Percentiles rank a stretch among this genome's conserved stretches.
Conservation (phyloP, 1,140 invertebrate species). For the Bradysia coprophila region DNA sequence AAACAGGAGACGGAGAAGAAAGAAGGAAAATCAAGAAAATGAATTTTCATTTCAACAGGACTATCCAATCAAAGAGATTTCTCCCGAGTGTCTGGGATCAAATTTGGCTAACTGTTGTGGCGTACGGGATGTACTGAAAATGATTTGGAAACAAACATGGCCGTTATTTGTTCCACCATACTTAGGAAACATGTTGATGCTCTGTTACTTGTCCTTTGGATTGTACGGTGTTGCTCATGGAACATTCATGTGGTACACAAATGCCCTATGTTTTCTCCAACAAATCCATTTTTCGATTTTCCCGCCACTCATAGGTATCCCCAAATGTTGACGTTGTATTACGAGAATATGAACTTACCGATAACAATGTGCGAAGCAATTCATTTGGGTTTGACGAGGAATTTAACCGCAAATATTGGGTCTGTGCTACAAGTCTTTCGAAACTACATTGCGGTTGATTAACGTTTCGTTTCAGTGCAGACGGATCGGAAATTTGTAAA, state of each 20-base stretch:
- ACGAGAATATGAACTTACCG: conserved; percentile 1
- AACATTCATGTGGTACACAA: conserved; percentile 25
- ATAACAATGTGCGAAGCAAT: conserved; percentile 10
- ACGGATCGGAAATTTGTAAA: too few relatives aligned
- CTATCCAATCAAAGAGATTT: conserved; percentile 12
- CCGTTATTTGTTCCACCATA: conserved; percentile 29
- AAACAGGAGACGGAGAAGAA: too few relatives aligned
- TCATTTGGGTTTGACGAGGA: conserved; percentile 5
- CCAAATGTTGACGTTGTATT: conserved; percentile 15
- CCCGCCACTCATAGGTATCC: conserved; percentile 9
- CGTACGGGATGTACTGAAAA: conserved; percentile 12
- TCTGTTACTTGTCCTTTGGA: conserved; percentile 32
- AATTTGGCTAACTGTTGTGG: conserved; percentile 12
- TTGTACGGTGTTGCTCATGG: conserved; percentile 23
- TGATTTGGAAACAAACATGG: conserved; percentile 26
- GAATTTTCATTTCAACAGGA: conserved; percentile 1
- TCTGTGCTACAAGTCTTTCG: too few relatives aligned
- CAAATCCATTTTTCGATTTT: too few relatives aligned
- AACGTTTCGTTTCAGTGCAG: too few relatives aligned
- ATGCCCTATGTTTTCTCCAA: background rate
- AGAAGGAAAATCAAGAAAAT: too few relatives aligned
- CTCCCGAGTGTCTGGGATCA: conserved; percentile 8
- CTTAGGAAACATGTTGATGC: conserved; percentile 31
- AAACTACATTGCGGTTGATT: too few relatives aligned
- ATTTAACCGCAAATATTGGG: conserved; percentile 1